phyloP scores from a whole-genome alignment of 2,113 vertebrate species.

The Ailurus styani region DNA sequence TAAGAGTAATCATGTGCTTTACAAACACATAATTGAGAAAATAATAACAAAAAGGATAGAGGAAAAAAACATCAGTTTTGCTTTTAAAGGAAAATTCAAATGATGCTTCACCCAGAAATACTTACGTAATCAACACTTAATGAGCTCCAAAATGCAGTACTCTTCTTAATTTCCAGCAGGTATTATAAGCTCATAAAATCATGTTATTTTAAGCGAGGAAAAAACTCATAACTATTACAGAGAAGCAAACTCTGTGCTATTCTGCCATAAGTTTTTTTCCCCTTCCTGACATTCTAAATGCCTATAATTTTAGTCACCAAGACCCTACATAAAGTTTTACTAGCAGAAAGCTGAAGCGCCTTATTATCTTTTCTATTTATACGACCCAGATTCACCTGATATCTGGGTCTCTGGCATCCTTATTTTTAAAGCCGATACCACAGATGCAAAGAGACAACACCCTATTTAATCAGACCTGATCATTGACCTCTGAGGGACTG shows the following conservation, averaged over 20 bases:
- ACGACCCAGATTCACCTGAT: conserved; percentile 48
- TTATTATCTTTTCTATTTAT: conserved; percentile 71
- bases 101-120: conserved; percentile 74
- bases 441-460: neutral
- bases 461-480: conserved; percentile 54
- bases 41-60: conserved; percentile 70
- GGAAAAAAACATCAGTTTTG: conserved; percentile 66
- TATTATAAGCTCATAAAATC: conserved; percentile 68
- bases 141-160: conserved; percentile 68
- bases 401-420: conserved; percentile 30
- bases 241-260: conserved; percentile 58
- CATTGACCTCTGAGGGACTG: conserved; percentile 54
- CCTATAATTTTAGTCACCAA: conserved; percentile 75
- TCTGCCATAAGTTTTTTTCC: conserved; percentile 61
- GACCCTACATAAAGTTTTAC: conserved; percentile 59
- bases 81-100: conserved; percentile 76
- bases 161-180: conserved; percentile 71
- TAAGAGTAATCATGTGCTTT: conserved; percentile 78
- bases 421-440: neutral
- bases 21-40: conserved; percentile 76
- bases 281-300: conserved; percentile 74
- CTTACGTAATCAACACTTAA: conserved; percentile 78
- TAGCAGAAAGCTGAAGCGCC: conserved; percentile 55
- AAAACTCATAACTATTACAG: conserved; percentile 56
- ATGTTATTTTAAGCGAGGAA: conserved; percentile 67